These are phyloP conservation scores for Athetis lepigone DNA, from an alignment of 2,888 invertebrate genomes.

Conservation along the genomic window DNA sequence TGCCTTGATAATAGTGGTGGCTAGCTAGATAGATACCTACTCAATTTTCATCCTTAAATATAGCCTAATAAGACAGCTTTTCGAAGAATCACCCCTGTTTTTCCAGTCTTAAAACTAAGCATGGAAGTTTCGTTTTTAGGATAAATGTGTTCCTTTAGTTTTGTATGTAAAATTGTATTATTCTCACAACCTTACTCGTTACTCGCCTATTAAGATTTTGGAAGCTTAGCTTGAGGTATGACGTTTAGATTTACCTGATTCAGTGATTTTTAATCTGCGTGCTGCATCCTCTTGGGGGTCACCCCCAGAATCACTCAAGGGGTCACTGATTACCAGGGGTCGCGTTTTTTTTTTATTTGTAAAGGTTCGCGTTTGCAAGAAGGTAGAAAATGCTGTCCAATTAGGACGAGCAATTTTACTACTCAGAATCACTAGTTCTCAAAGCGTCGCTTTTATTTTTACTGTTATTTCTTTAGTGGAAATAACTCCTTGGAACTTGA, in stretches of 20 bases:
- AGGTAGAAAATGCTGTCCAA: no score
- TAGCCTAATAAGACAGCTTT: conserved; percentile 52
- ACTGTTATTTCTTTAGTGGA: neutral
- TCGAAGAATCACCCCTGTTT: conserved; percentile 21
- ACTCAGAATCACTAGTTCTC: no score
- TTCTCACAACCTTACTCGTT: neutral
- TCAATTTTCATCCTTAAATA: conserved; percentile 46
- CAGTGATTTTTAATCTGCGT: no score
- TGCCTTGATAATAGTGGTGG: conserved; percentile 70
- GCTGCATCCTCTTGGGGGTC: no score
- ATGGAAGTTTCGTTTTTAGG: neutral
- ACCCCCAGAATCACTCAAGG: no score
- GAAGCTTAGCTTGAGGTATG: neutral
- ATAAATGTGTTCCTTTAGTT: neutral
- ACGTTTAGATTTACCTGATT: no score
- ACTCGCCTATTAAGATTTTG: neutral
- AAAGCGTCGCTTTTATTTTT: no score
- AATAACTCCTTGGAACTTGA: no score
- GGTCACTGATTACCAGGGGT: no score
- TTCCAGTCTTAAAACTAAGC: conserved; percentile 21
- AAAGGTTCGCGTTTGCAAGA: no score
- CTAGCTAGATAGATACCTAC: conserved; percentile 58
- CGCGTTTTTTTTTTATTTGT: no score
- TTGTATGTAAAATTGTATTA: neutral
- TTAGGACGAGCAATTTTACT: no score